Conservation (phyloP, 1,140 invertebrate genomes). For the Zophobas atratus region DNA sequence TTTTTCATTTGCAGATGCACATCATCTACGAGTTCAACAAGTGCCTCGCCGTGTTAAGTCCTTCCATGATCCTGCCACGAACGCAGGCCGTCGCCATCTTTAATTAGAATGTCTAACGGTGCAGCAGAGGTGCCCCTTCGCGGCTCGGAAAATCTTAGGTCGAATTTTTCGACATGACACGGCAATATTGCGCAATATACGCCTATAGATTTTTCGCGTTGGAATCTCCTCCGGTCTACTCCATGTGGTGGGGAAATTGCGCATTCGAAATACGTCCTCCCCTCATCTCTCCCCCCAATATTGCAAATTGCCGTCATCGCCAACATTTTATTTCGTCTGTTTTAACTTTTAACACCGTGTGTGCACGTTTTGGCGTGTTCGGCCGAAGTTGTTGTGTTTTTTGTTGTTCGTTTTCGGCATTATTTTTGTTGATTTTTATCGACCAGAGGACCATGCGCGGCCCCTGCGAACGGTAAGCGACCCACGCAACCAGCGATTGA, state of each 20-base stretch:
- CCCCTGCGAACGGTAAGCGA: slow-evolving; percentile 17
- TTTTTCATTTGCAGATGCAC: slow-evolving; percentile 6
- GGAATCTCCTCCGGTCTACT: slow-evolving; percentile 55
- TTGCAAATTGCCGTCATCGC: slow-evolving; percentile 58
- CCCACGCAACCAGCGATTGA: slow-evolving; percentile 22
- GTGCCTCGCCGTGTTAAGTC: neutral
- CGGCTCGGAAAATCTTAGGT: neutral
- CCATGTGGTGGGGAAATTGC: slow-evolving; percentile 62
- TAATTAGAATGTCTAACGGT: neutral
- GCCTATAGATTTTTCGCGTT: slow-evolving; percentile 59
- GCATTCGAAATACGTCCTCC: slow-evolving; percentile 61
- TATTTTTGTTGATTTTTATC: slow-evolving; percentile 1
- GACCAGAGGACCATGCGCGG: slow-evolving; percentile 12
- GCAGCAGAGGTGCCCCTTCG: neutral
- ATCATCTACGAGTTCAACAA: slow-evolving; percentile 29
- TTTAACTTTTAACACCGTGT: slow-evolving; percentile 48
- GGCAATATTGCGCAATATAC: slow-evolving; percentile 61
- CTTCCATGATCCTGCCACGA: neutral
- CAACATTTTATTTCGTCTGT: slow-evolving; percentile 60
- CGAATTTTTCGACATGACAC: slow-evolving; percentile 38
- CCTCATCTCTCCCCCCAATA: slow-evolving; percentile 49
- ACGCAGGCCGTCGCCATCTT: slow-evolving; percentile 10
- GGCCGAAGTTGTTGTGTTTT: slow-evolving; percentile 36
- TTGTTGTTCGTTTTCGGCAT: slow-evolving; percentile 21
- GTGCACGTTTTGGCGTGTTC: slow-evolving; percentile 18